phyloP scores from a whole-genome alignment of 2,113 vertebrate genomes.

The Natator depressus region DNA sequence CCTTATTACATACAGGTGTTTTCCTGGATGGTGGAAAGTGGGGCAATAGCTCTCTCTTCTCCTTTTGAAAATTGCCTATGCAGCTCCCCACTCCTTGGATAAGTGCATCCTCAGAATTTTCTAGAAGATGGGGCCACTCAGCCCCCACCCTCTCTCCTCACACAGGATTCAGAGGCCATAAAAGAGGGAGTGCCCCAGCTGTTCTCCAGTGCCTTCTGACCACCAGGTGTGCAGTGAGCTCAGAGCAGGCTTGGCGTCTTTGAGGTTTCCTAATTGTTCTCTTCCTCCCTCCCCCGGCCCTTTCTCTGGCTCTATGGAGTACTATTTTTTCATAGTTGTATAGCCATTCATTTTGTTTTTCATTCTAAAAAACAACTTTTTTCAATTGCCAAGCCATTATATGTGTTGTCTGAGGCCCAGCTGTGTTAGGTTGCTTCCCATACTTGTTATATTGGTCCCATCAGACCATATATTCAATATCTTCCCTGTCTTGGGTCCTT shows the following conservation, averaged over 20 bases:
- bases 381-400: background rate
- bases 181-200: background rate
- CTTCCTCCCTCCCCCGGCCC: background rate
- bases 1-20: background rate
- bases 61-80: background rate
- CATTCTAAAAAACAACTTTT: background rate
- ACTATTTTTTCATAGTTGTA: background rate
- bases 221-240: background rate
- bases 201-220: background rate
- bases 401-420: background rate
- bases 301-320: background rate
- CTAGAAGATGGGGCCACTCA: background rate
- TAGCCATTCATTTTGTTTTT: background rate
- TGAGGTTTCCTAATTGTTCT: accelerated
- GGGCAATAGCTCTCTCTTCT: background rate
- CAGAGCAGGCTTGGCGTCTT: background rate
- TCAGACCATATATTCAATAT: background rate
- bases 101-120: background rate
- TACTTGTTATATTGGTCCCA: background rate
- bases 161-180: background rate
- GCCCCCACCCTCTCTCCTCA: background rate
- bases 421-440: background rate
- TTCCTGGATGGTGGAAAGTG: background rate
- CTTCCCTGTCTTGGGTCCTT: conserved; percentile 7
- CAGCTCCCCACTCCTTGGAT: background rate